Evolutionary conservation across 2,888 invertebrate genomes (phyloP), one percentile per base, ranked within the genome.

Genomic region (Thera britannica): DNA sequence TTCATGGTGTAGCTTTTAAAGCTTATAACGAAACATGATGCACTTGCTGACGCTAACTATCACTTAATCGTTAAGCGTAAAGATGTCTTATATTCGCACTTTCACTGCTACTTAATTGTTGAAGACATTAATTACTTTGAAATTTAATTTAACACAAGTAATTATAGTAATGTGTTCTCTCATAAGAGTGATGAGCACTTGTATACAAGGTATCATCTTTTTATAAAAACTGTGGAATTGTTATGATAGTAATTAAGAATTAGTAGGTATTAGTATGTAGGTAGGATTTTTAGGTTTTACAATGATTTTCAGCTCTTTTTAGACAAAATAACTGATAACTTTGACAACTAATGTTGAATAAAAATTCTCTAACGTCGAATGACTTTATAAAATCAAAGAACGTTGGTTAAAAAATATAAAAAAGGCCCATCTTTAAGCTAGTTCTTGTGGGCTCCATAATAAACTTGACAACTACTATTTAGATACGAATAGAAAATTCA

Each of bases 401-500:
- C 23, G 23, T 23, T 23, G 23, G 23, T 23, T 23, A 23, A 23
- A 23, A 23, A 23, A 23, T 23, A 23, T 23, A 23, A 23, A 23
- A 23, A 23, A 23, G 23, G 23, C 1, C 23, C 23, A 23, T 23
- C 23, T 23, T 23, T 23, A 23, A 23, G 23, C 23, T 38, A 38
- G 38, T 38, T 38, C 38, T 38, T 38, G 23, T 23, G 23, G 1
- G 23, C 23, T 23, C 23, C 23, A 23, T 23, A 38, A 38, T 38
- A 38, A 4, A 5, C 54, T 62, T 62, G 56, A 56, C 35, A 62
- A 46, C 5, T 52, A 38, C 49, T 61, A 57, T 35, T 38, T 41
- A 55, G 52, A 52, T 57, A 58, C 52, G 61, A 67, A 63, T 68
- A 75, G 75, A 75, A 75, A 73, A 71, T 69, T 48, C 49, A 35